Evolutionary conservation across 2,113 vertebrate species (phyloP).

Genomic region (Aleadryas rufinucha): DNA sequence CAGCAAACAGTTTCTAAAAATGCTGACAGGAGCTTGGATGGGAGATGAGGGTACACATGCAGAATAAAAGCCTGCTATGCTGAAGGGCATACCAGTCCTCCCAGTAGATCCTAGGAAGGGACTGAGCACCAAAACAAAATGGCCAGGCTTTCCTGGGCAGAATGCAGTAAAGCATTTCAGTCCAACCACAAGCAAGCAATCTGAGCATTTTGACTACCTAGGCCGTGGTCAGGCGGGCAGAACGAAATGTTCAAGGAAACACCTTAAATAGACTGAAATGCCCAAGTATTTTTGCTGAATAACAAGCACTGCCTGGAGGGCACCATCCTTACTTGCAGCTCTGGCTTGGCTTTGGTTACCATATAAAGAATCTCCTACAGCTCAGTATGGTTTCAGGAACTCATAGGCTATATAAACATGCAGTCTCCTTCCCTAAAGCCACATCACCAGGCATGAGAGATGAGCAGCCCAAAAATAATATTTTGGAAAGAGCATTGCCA

Average conservation of each 20-base stretch:
- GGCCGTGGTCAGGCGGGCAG: neutral
- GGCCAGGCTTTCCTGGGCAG: neutral
- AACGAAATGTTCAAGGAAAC: neutral
- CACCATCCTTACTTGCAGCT: neutral
- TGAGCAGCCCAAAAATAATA: slow-evolving; percentile 47
- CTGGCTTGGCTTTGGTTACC: neutral
- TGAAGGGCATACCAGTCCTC: neutral
- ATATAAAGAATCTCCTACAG: neutral
- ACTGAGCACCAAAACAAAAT: neutral
- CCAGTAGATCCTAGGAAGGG: neutral
- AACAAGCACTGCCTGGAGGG: neutral
- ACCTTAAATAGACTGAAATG: neutral
- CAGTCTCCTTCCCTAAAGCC: slow-evolving; percentile 30
- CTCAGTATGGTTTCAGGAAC: neutral
- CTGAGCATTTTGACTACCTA: neutral
- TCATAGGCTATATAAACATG: neutral
- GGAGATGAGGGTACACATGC: neutral
- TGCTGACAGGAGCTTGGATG: neutral
- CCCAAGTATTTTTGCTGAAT: neutral
- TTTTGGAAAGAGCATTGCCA: slow-evolving; percentile 33
- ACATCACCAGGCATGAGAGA: slow-evolving; percentile 9
- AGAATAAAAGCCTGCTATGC: neutral
- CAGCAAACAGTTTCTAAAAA: neutral
- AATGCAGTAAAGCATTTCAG: neutral
- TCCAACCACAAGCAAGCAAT: neutral